Evolutionary conservation across 2,797 vertebrate genomes (phyloP).

Genomic region (Aselliscus stoliczkanus): DNA sequence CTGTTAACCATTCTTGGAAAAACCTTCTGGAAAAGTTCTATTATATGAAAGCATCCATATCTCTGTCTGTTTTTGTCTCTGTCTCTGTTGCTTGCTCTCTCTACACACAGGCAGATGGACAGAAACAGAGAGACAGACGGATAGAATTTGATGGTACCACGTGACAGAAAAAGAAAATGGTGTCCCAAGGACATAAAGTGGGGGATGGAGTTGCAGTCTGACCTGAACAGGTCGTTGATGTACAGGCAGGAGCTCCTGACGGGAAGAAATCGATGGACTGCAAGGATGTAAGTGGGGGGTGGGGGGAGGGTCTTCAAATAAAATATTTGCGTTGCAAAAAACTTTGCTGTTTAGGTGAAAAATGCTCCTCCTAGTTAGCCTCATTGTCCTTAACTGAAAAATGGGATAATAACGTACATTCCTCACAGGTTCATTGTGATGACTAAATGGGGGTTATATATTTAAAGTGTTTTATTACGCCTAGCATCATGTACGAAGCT

Average conservation of each 20-base stretch:
- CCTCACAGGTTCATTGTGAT: background rate
- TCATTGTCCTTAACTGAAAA: background rate
- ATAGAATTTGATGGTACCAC: background rate
- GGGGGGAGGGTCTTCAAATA: background rate
- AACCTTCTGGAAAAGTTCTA: background rate
- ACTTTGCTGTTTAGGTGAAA: background rate
- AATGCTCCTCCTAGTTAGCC: background rate
- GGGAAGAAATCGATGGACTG: background rate
- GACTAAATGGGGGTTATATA: background rate
- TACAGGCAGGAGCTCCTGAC: background rate
- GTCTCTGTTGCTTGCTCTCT: background rate
- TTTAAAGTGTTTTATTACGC: background rate
- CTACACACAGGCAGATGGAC: background rate
- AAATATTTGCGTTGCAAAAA: background rate
- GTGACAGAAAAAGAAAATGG: background rate
- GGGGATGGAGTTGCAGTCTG: background rate
- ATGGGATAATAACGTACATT: background rate
- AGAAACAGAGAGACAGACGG: background rate
- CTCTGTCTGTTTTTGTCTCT: too few relatives aligned
- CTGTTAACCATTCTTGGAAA: background rate
- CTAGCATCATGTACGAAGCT: rapidly evolving
- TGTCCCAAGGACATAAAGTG: background rate
- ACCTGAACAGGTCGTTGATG: background rate
- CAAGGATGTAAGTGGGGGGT: background rate
- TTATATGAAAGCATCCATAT: background rate